Percentiles rank a stretch among this genome's conserved stretches.
Evolutionary conservation across 2,888 invertebrate genomes (phyloP).

Genomic region (Gasteruption jaculator): DNA sequence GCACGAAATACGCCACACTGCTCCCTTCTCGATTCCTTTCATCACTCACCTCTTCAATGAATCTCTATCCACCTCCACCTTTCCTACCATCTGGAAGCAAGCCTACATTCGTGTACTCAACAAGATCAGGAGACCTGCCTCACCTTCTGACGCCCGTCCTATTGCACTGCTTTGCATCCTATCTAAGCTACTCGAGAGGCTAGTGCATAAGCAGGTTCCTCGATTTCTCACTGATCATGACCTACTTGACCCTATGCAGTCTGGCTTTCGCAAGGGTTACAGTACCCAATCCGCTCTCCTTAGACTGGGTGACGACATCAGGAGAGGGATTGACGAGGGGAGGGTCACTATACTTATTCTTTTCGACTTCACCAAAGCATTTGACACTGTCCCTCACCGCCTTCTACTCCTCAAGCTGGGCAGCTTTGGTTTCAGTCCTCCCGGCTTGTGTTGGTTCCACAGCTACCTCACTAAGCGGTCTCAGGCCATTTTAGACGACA

Average conservation of each 20-base stretch:
- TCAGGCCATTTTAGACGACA: not conserved
- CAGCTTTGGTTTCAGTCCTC: not conserved
- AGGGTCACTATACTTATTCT: slow-evolving; percentile 8
- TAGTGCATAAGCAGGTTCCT: not conserved
- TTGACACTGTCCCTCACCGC: not conserved
- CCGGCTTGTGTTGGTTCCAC: not conserved
- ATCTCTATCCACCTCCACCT: too few relatives aligned
- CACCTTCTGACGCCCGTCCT: too few relatives aligned
- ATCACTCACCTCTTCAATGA: too few relatives aligned
- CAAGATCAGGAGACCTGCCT: too few relatives aligned
- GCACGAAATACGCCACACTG: too few relatives aligned
- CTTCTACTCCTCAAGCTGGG: not conserved
- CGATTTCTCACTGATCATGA: not conserved
- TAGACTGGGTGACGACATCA: slow-evolving; percentile 4
- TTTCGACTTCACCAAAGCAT: slow-evolving; percentile 9
- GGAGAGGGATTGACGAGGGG: not conserved
- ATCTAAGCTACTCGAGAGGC: too few relatives aligned
- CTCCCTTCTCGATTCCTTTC: too few relatives aligned
- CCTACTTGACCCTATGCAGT: slow-evolving; percentile 8
- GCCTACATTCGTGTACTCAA: too few relatives aligned
- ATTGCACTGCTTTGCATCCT: too few relatives aligned
- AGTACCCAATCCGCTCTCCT: slow-evolving; percentile 8
- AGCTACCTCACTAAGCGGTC: not conserved
- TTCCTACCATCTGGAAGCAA: too few relatives aligned
- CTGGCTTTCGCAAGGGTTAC: slow-evolving; percentile 3